Evolutionary conservation across 2,113 vertebrate genomes (phyloP), one percentile per base, ranked within the genome.

Genomic region (Azemiops feae): DNA sequence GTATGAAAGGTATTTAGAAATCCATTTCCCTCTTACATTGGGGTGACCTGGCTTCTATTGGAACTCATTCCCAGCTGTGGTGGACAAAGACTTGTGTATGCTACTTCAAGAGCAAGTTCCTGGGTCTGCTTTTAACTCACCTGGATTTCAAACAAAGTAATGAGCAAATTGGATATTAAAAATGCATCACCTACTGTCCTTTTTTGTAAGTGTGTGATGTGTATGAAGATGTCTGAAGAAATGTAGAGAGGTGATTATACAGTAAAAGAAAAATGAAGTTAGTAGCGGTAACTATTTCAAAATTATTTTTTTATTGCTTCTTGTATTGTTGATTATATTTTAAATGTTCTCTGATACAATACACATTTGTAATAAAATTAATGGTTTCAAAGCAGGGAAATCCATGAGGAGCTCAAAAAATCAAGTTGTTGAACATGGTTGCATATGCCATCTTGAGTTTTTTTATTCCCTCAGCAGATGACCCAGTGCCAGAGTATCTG

Each of bases 61-160:
- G 85, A 57, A 52, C 22, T 50, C 8, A 25, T 9, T 58, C 39
- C 34, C 60, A 81, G 52, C 52, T 88, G 53, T 81, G 86, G 60
- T 81, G 60, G 23, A 14, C 34, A 85, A 54, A 23, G 88, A 86
- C 60, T 25, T 91, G 74, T 57, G 27, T 30, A n/a, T 88, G 91
- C 50, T 93, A 88, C 25, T 93, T 93, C 45, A 57, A 81, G 60
- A 81, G 53, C 30, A 88, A 88, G 60, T 43, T 91, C 23, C 47
- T 81, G 12, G 23, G 74, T 91, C 60, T 81, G 5, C 10, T 88
- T 93, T 30, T 81, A 74, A 92, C 87, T 0, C 4, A 55, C 1
- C 54, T 55, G 0, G 1, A 74, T 20, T 89, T 10, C 1, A 94
- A 52, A 92, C 2, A 87, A 89, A 52, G 20, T 47, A 10, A 4